Conservation (phyloP, 2,888 invertebrate genomes). For the Tipula helvola region DNA sequence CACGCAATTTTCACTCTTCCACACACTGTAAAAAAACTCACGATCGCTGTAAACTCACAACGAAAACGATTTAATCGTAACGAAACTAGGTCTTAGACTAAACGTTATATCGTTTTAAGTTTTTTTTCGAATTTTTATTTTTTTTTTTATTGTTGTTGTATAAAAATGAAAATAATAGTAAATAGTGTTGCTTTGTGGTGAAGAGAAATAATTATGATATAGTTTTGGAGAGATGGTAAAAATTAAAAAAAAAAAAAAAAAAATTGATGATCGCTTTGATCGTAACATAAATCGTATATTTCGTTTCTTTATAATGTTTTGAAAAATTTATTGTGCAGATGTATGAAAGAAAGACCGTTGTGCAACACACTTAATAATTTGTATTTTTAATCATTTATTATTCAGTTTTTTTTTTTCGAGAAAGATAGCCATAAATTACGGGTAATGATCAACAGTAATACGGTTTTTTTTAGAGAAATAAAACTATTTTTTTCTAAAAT, state of each 20-base stretch:
- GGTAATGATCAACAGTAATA: background rate
- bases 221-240: background rate
- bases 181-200: background rate
- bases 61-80: background rate
- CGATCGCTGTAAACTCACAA: background rate
- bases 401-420: background rate
- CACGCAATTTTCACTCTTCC: background rate
- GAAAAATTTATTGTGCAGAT: background rate
- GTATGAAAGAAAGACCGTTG: slow-evolving; percentile 5
- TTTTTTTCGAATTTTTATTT: background rate
- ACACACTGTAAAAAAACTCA: background rate
- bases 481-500: no score
- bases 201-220: slow-evolving; percentile 1
- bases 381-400: background rate
- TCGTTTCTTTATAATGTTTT: background rate
- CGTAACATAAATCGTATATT: background rate
- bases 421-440: background rate
- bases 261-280: slow-evolving; percentile 4
- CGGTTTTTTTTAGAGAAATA: no score
- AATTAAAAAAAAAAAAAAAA: background rate
- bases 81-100: slow-evolving; percentile 4
- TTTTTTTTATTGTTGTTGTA: background rate
- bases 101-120: background rate
- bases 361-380: slow-evolving; percentile 6
- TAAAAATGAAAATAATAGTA: background rate